These are phyloP conservation scores for Bucorvus abyssinicus DNA, from an alignment of 2,797 vertebrate genomes.

Conservation along the genomic window DNA sequence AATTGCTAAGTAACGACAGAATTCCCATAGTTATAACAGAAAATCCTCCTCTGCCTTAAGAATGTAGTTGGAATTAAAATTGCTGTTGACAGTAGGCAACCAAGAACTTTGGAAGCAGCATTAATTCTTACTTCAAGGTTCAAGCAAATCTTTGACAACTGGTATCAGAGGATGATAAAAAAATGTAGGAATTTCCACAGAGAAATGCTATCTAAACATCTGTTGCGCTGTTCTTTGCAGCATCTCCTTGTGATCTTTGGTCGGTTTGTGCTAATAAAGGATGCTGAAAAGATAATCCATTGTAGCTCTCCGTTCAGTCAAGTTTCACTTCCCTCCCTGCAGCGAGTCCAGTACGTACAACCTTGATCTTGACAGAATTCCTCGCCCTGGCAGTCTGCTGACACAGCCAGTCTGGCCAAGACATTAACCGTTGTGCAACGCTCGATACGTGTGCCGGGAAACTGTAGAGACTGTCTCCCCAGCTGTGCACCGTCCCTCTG, in stretches of 20 bases:
- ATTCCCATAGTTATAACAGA: not conserved
- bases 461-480: not conserved
- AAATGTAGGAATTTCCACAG: not conserved
- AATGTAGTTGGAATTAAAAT: not conserved
- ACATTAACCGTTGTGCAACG: not conserved
- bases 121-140: not conserved
- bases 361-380: not conserved
- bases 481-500: not conserved
- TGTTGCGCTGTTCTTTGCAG: not conserved
- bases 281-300: not conserved
- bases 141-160: not conserved
- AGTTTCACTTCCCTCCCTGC: not conserved
- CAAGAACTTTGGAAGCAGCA: not conserved
- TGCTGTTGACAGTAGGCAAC: not conserved
- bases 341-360: not conserved
- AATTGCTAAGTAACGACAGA: not conserved
- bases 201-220: not conserved
- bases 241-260: not conserved
- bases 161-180: not conserved
- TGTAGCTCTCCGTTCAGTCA: not conserved
- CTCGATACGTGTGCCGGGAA: not conserved
- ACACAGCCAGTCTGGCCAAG: not conserved
- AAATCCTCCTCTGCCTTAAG: not conserved
- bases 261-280: not conserved
- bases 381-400: not conserved